A percentile compares a stretch with the other conserved stretches of the same genome.
Evolutionary conservation across 2,888 invertebrate genomes (phyloP).

Genomic region (Autographa gamma): DNA sequence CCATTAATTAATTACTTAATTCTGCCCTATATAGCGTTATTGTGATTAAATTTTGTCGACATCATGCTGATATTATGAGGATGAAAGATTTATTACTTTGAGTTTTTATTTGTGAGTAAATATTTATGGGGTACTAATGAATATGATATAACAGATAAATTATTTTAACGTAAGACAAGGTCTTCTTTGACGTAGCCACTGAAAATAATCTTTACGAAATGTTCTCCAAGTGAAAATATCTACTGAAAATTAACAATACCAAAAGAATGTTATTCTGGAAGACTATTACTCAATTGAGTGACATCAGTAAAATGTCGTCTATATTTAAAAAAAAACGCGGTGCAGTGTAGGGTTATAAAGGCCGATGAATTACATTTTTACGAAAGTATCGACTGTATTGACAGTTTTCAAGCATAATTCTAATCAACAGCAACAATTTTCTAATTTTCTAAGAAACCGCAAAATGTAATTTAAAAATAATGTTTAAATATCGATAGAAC

Average conservation of each 20-base stretch:
- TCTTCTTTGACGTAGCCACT: too few relatives aligned
- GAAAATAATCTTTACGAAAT: too few relatives aligned
- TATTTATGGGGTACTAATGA: neutral
- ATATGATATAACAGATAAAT: neutral
- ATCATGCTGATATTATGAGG: slow-evolving; percentile 19
- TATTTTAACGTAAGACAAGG: too few relatives aligned
- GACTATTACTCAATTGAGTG: too few relatives aligned
- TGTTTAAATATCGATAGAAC: slow-evolving; percentile 56
- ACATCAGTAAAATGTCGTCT: too few relatives aligned
- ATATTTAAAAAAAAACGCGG: too few relatives aligned
- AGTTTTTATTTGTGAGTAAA: neutral
- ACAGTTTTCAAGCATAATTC: slow-evolving; percentile 47
- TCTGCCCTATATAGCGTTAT: slow-evolving; percentile 32
- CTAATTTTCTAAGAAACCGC: slow-evolving; percentile 51
- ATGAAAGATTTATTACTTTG: slow-evolving; percentile 4
- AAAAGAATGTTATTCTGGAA: too few relatives aligned
- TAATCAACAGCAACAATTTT: slow-evolving; percentile 34
- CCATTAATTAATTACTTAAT: slow-evolving; percentile 44
- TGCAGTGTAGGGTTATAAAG: too few relatives aligned
- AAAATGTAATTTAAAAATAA: slow-evolving; percentile 48
- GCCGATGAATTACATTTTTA: too few relatives aligned
- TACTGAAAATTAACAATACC: too few relatives aligned
- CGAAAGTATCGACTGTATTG: slow-evolving; percentile 16
- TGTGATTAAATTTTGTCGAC: slow-evolving; percentile 22
- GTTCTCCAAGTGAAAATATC: too few relatives aligned